Evolutionary conservation across 2,888 invertebrate genomes (phyloP), one percentile per base, ranked within the genome.

Genomic region (Unio delphinus): DNA sequence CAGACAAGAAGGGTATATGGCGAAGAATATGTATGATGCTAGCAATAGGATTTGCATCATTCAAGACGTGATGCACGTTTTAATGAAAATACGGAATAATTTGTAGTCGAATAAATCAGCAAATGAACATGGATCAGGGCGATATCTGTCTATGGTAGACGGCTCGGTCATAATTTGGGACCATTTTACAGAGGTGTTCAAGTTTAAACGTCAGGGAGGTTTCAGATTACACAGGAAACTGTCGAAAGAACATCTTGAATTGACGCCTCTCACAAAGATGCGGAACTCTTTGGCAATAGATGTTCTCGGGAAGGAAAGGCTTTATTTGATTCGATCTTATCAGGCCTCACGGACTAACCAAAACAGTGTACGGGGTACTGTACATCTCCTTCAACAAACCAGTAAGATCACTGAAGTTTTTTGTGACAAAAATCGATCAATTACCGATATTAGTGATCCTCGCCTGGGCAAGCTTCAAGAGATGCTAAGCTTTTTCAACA

Each of bases 221-320:
- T 65, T 64, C 34, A n/a, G 30, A n/a, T 55, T 69, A 15, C 69
- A 69, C 56, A 61, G 30, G 17, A 69, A 65, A 34, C 61, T 69
- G 55, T 65, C 69, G 34, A 61, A 69, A 30, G 69, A 65, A 55
- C 69, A 65, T 56, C 20, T 62, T 30, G 28, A 61, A 18, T 26
- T 67, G 8, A 67, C 62, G 4, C 56, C 61, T 23, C 61, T 62
- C 6, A 30, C 67, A n/a, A 67, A 67, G 55, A 67, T 67, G 61
- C 61, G 69, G 34, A 69, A 69, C 34, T 56, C 61, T 7, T 55
- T 69, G 23, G 69, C 69, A 34, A 57, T 61, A 56, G 61, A 69
- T 7, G 69, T 69, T 11, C 64, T 65, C 18, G 56, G 58, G 26
- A 69, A 61, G 26, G 57, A 69, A 6, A 69, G 65, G 69, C 62